Conservation (phyloP, 2,888 invertebrate genomes). For the Creontiades dilutus region DNA sequence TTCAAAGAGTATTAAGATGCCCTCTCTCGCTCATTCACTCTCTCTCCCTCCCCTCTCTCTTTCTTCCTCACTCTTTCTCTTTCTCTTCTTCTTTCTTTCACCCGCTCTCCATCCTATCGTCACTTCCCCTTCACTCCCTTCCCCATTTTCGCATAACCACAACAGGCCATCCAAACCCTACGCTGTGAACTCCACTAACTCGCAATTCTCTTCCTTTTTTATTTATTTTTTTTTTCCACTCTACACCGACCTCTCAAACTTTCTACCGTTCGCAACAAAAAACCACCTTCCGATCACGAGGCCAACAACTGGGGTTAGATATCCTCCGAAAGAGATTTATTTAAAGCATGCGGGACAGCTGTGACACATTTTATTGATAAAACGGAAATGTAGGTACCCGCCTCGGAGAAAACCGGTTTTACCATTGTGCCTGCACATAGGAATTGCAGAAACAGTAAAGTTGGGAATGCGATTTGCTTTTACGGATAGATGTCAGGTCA, state of each 20-base stretch:
- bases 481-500: too few relatives aligned
- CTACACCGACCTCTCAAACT: neutral
- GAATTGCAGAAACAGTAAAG: too few relatives aligned
- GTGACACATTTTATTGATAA: neutral
- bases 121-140: too few relatives aligned
- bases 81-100: neutral
- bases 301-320: neutral
- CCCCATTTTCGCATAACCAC: too few relatives aligned
- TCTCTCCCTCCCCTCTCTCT: neutral
- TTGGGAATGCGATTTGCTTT: too few relatives aligned
- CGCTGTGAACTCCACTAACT: neutral
- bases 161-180: too few relatives aligned
- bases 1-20: conserved; percentile 21
- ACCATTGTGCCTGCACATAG: too few relatives aligned
- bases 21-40: neutral
- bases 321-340: conserved; percentile 14
- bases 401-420: too few relatives aligned
- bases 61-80: neutral
- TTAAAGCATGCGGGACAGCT: conserved; percentile 13
- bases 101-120: neutral
- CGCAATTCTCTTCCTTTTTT: neutral
- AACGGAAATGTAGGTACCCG: neutral
- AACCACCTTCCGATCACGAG: neutral
- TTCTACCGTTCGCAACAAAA: neutral
- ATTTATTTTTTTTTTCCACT: too few relatives aligned